Evolutionary conservation across 1,140 invertebrate genomes (phyloP), one percentile per base, ranked within the genome.

Genomic region (Drosophila fuyamai): DNA sequence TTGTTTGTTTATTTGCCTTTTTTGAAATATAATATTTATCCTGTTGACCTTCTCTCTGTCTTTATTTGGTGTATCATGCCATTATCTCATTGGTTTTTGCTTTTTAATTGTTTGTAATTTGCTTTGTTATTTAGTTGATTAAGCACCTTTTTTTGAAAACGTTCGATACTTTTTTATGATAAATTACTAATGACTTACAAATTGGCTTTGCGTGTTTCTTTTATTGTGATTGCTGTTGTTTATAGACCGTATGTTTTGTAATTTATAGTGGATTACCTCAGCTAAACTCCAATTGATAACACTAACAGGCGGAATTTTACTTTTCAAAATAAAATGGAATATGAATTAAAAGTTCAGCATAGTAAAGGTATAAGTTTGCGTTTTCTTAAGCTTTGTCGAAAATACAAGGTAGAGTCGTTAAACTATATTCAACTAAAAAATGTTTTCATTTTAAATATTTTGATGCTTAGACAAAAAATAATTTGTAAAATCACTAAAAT

Each of bases 131-230:
- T 36, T 40, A 38, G 53, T 27, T 71, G 46, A 23, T 51, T 50
- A 67, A 41, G 35, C 35, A 47, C 27, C 18, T 62, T 38, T 32
- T 18, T 40, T 27, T 62, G 9, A 5, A 14, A 46, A 59, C 29
- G 6, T 59, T 27, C 43, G 14, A 10, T 13, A 35, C 41, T 13
- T 46, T 40, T 40, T 71, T 47, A 9, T 38, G 35, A 57, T 71
- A 29, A 71, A 72, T 72, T 71, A 32, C 51, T 50, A 71, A 71
- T 50, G 53, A 41, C 41, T 58, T 58, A 13, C 68, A 57, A 71
- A 71, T 71, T 71, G 54, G 35, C 27, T 48, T 47, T 38, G 35
- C 18, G 3, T n/a, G 10, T 38, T 47, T 35, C 29, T 4, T 16
- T 47, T 47, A 32, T 7, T 38, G 13, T 14, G 16, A 47, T 38